These are phyloP conservation scores for Sebastes dallii DNA, from an alignment of 2,797 vertebrate genomes.

Conservation along the genomic window DNA sequence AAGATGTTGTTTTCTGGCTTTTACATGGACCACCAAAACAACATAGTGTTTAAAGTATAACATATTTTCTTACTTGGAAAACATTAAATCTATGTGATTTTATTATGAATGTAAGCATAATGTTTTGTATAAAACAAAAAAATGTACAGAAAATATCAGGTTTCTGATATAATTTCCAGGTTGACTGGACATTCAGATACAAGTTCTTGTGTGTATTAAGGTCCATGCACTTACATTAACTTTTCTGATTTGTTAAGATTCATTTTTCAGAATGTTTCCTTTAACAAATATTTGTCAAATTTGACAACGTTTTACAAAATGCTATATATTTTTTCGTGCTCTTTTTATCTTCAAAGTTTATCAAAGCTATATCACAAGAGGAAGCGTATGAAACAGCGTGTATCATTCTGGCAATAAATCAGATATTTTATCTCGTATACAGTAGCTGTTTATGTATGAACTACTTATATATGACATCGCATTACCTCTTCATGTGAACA, in stretches of 20 bases:
- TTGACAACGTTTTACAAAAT: constrained; percentile 53
- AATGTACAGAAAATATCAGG: constrained; percentile 23
- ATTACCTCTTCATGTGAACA: constrained; percentile 61
- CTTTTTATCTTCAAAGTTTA: constrained; percentile 61
- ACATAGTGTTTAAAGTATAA: constrained; percentile 70
- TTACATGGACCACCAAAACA: constrained; percentile 71
- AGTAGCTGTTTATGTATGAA: constrained; percentile 51
- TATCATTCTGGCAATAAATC: constrained; percentile 72
- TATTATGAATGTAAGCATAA: constrained; percentile 73
- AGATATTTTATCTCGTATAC: constrained; percentile 43
- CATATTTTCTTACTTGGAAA: constrained; percentile 81
- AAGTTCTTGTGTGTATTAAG: constrained; percentile 39
- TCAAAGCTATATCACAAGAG: constrained; percentile 48
- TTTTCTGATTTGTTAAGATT: constrained; percentile 51
- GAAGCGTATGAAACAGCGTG: constrained; percentile 15
- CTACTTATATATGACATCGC: constrained; percentile 40
- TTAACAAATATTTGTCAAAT: constrained; percentile 39
- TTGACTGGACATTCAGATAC: constrained; percentile 52
- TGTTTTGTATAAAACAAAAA: constrained; percentile 66
- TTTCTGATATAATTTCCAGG: constrained; percentile 63
- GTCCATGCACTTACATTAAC: constrained; percentile 57
- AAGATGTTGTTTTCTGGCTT: constrained; percentile 72
- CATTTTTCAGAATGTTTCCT: constrained; percentile 44
- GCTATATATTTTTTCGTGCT: constrained; percentile 63
- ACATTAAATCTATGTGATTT: constrained; percentile 71